Base-by-base conservation (phyloP, 2,888 invertebrate species). In the Lochmaea crataegi region DNA sequence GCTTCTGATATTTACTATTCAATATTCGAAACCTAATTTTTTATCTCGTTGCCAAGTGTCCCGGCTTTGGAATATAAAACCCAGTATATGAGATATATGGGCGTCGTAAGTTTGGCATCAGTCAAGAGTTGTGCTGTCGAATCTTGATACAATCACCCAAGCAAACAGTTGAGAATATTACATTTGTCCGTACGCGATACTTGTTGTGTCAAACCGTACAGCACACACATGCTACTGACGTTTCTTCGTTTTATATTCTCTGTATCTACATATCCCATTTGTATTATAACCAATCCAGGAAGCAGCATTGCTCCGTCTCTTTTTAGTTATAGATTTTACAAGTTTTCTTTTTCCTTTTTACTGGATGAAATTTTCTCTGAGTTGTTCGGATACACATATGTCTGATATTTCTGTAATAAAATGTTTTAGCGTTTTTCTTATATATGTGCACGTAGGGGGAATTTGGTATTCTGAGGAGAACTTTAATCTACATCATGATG, bases 241-340 rank as follows among this genome's bases (percentile, higher is more conserved):
- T 85, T 85, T 84, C 84, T 84, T 83, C 84, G 81, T 84, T 85
- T 84, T 84, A 85, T 85, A 83, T 84, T 84, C 83, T 84, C 83
- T 85, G 85, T 85, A 85, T 85, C 85, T 85, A 86, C 84, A 85
- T 86, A 86, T 86, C 85, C 85, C 85, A 85, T 85, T 85, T 85
- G 85, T 86, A 86, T 86, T 86, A 86, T 84, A 85, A 85, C 84
- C 86, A 85, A 85, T 85, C 85, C 85, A 82, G 80, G 80, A 82
- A 83, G 85, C 83, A 82, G 79, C 80, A 80, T 79, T 77, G 80
- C 64, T 71, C 83, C 79, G 76, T 83, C 83, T 81, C 82, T 78
- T 81, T 83, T 81, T 79, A 78, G 78, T 82, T 82, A 83, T 82
- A 80, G 81, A 81, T 82, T 82, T 83, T 83, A 57, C 71, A 74